A percentile compares a stretch with the other conserved stretches of the same genome.
Conservation (phyloP, 2,797 vertebrate genomes). For the Bradypus variegatus region DNA sequence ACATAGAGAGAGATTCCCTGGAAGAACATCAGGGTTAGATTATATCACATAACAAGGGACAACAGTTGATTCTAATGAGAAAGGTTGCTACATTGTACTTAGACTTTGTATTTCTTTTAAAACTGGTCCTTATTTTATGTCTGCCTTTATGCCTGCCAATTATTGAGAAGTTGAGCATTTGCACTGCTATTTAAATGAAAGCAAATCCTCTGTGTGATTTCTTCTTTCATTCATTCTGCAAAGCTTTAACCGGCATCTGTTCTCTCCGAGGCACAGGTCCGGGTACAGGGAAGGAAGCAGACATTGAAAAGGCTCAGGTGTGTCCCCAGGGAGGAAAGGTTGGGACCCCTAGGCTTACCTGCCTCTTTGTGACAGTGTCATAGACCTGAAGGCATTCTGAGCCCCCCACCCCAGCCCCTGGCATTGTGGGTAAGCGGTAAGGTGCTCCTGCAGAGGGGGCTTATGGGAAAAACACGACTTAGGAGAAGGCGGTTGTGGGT, state of each 20-base stretch:
- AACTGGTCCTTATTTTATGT: neutral
- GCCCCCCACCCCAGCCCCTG: neutral
- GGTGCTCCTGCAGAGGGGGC: neutral
- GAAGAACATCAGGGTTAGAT: neutral
- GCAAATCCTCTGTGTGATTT: neutral
- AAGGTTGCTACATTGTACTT: constrained; percentile 1
- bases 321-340: neutral
- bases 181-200: neutral
- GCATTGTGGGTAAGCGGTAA: accelerated
- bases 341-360: neutral
- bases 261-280: neutral
- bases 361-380: neutral
- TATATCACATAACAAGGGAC: neutral
- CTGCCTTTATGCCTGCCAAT: constrained; percentile 15
- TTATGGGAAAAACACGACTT: neutral
- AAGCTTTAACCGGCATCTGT: neutral
- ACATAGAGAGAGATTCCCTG: neutral
- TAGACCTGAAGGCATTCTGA: neutral
- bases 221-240: accelerated
- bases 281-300: neutral
- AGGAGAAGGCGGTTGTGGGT: neutral
- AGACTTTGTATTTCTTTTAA: neutral
- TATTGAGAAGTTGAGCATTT: neutral
- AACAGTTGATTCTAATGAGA: neutral
- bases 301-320: neutral